A percentile compares a stretch with the other conserved stretches of the same genome.
phyloP scores from a whole-genome alignment of 2,888 invertebrate genomes.

The Eilema caniola region DNA sequence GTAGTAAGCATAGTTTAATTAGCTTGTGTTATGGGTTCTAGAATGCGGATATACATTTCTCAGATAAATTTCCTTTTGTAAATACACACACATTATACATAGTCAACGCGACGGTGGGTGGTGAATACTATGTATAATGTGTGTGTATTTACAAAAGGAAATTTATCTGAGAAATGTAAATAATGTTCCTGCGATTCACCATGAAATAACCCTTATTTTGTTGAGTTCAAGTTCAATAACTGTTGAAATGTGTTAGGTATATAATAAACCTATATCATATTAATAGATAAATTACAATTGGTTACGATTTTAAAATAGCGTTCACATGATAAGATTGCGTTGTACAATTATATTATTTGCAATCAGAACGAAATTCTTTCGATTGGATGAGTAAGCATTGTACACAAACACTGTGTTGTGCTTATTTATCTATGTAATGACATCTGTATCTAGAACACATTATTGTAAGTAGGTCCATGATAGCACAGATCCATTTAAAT shows the following conservation, averaged over 20 bases:
- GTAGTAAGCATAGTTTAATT: too few species aligned
- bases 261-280: background rate
- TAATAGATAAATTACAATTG: background rate
- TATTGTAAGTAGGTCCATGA: background rate
- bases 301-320: background rate
- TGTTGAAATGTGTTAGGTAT: background rate
- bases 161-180: too few species aligned
- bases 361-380: background rate
- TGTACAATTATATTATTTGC: background rate
- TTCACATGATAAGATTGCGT: background rate
- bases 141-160: too few species aligned
- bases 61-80: too few species aligned
- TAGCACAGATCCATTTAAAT: constrained; percentile 4
- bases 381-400: constrained; percentile 3
- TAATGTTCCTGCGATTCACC: too few species aligned
- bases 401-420: background rate
- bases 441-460: background rate
- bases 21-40: too few species aligned
- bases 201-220: too few species aligned
- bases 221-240: background rate
- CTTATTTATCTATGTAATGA: background rate
- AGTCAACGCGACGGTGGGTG: too few species aligned
- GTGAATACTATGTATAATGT: too few species aligned
- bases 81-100: too few species aligned
- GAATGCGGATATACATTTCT: too few species aligned